Evolutionary conservation across 2,113 vertebrate species (phyloP), one percentile per base, ranked within the genome.

Genomic region (Actinemys pallida): DNA sequence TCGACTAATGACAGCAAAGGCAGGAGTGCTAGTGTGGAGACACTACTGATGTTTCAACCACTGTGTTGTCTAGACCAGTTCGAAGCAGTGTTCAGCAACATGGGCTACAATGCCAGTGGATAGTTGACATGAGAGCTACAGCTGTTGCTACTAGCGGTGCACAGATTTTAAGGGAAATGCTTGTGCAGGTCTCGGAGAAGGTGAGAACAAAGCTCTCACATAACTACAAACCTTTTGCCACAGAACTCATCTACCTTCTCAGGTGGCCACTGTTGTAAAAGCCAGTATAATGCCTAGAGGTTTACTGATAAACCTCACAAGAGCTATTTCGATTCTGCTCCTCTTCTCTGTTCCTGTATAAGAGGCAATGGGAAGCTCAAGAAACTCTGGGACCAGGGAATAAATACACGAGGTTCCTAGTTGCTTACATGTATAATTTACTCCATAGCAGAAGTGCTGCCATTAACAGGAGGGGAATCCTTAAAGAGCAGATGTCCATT

Each of bases 381-480:
- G 84, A 53, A 78, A 35, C 0, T 0, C 25, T 53, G 56, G 0
- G 6, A 53, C 2, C 22, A 85, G 56, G 24, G 53, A 83, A 3
- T 29, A 29, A 91, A 10, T 1, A n/a, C 2, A 3, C 35, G 8
- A 7, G 29, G 17, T 83, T 78, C 16, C 9, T 5, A 8, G 24
- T 1, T 25, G 47, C 2, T 90, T 49, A 47, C 35, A 25, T 0
- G 0, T 7, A 7, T 5, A 14, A 75, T 89, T 54, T 3, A 52
- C 84, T 92, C 29, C 24, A 52, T 39, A 79, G 3, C n/a, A 39
- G 16, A 39, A 72, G n/a, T 22, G 17, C n/a, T 72, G n/a, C 24
- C 75, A 78, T 47, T 47, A 47, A 76, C 72, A 76, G 22, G 24
- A 76, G 12, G n/a, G 6, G 29, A 56, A 87, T 93, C 84, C n/a